Evolutionary conservation across 1,140 invertebrate species (phyloP), one percentile per base, ranked within the genome.

Genomic region (Apis cerana): DNA sequence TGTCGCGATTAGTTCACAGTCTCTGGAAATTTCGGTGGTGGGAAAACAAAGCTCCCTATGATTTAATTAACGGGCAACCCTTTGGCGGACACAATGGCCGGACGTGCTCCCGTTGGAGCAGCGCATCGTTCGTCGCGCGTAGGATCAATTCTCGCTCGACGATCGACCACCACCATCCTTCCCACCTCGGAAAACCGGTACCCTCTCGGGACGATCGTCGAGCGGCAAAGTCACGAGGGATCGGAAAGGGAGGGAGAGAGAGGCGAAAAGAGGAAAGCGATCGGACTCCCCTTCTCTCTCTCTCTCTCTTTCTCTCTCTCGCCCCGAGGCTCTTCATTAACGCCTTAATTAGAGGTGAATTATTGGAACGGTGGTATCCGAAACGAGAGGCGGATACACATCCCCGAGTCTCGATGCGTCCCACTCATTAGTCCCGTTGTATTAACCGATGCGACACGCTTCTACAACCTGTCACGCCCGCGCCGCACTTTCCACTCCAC

Each of bases 61-160:
- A 87, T 87, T 84, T 87, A 87, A 87, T 87, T 87, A 87, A 80
- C 81, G 85, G 72, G 52, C 80, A 71, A 83, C 75, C 71, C 67
- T 33, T 33, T 33, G n/a, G 69, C 70, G 81, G 27, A 27, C 85
- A 77, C 86, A 74, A 87, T 65, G 43, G 74, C 76, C 33, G 52
- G 76, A 72, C 67, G 52, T 82, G 33, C 33, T 27, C 27, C 27
- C 27, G 27, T 2, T 1, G 27, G 27, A 27, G 33, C 33, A 4
- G 33, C 54, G 13, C 75, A 69, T 82, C 81, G 69, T 80, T 82
- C 74, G 82, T 82, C 74, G 68, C 74, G 74, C 67, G 80, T 83
- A 86, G 56, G 43, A 82, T 83, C 79, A 82, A 86, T 86, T 72
- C 77, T 78, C 78, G 78, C 33, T 64, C 72, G 75, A 80, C 72